These are phyloP conservation scores for Montipora capricornis DNA, from an alignment of 64 coral and sea anemone species.

Conservation along the genomic window DNA sequence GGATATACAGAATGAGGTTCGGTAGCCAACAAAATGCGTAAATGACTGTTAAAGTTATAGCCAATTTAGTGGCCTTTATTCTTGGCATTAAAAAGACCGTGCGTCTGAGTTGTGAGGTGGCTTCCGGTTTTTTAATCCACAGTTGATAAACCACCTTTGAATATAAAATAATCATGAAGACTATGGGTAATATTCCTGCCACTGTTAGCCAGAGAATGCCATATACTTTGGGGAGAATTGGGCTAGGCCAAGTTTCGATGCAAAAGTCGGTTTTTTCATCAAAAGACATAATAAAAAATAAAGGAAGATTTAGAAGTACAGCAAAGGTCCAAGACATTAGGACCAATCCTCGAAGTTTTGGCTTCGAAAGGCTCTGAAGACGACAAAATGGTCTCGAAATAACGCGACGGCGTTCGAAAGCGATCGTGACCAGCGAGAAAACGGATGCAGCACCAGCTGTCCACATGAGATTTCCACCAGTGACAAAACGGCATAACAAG, in stretches of 20 bases:
- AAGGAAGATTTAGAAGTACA: conserved; percentile 5
- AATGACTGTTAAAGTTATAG: conserved; percentile 54
- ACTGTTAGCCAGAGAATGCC: conserved; percentile 25
- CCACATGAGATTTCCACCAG: conserved; percentile 47
- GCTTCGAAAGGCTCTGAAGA: background rate
- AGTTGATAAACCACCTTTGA: conserved; percentile 30
- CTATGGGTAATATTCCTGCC: background rate
- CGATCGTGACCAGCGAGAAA: conserved; percentile 23
- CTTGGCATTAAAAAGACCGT: conserved; percentile 33
- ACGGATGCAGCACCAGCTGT: conserved; percentile 30
- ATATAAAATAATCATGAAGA: conserved; percentile 11
- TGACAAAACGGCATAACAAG: conserved; percentile 23
- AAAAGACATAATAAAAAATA: conserved; percentile 51
- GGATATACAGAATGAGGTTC: conserved; percentile 65
- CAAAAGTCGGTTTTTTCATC: conserved; percentile 24
- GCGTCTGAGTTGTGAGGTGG: background rate
- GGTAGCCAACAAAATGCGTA: conserved; percentile 74
- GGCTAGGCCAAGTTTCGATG: conserved; percentile 3
- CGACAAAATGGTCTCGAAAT: background rate
- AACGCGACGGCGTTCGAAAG: conserved; percentile 31
- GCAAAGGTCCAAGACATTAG: conserved; percentile 10
- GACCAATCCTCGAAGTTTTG: conserved; percentile 8
- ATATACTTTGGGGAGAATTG: conserved; percentile 22
- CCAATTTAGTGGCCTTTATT: conserved; percentile 67
- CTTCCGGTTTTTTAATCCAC: background rate